Evolutionary conservation across 2,113 vertebrate species (phyloP).

Genomic region (Melanerpes aurifrons): DNA sequence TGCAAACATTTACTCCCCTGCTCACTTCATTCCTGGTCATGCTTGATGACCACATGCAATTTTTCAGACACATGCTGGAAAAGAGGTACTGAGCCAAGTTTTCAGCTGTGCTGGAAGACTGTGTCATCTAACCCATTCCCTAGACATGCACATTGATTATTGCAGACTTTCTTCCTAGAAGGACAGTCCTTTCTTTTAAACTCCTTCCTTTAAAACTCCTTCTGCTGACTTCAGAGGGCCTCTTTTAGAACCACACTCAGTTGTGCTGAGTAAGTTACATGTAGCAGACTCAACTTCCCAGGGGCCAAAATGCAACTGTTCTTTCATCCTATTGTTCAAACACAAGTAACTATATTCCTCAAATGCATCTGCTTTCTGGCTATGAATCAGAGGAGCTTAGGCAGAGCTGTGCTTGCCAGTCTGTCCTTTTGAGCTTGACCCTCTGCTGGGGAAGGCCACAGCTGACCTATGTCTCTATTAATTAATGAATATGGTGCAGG

Average conservation of each 20-base stretch:
- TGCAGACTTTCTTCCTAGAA: background rate
- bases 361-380: background rate
- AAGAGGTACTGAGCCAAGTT: background rate
- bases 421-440: background rate
- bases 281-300: background rate
- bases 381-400: background rate
- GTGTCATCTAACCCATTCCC: background rate
- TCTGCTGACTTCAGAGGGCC: background rate
- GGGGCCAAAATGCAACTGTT: background rate
- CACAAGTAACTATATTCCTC: background rate
- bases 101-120: background rate
- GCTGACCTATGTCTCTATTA: background rate
- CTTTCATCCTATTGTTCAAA: background rate
- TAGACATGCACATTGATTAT: background rate
- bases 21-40: background rate
- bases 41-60: accelerated
- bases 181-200: background rate
- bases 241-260: background rate
- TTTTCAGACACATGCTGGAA: background rate
- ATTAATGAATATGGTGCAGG: background rate
- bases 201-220: background rate
- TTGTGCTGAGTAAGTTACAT: accelerated
- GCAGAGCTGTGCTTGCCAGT: background rate
- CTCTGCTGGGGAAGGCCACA: background rate
- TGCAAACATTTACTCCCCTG: background rate